These are phyloP conservation scores for roundworm (Caenorhabditis elegans) DNA, from an alignment of 1,140 invertebrate species.

Conservation along the genomic window DNA sequence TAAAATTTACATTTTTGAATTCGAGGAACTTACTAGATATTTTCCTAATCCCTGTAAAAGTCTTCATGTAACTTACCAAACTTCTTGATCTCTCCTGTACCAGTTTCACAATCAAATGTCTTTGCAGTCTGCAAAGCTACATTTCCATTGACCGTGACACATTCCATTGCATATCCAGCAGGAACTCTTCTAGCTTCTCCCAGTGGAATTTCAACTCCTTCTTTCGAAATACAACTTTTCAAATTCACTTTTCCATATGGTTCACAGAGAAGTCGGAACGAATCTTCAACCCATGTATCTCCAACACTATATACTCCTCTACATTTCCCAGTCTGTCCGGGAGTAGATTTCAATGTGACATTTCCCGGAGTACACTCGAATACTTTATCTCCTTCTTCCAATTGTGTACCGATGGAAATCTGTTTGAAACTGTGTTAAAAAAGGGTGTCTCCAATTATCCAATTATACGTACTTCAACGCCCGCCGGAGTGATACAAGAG, in stretches of 20 bases:
- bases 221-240: background rate
- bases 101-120: background rate
- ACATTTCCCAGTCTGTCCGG: background rate
- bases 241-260: background rate
- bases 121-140: constrained; percentile 6
- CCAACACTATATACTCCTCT: background rate
- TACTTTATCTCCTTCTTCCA: constrained; percentile 10
- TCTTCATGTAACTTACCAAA: background rate
- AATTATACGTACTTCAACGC: constrained; percentile 6
- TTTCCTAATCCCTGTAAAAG: too few relatives aligned
- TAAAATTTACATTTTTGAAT: too few relatives aligned
- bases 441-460: background rate
- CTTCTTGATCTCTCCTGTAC: background rate
- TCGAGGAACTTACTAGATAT: too few relatives aligned
- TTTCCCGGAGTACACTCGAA: constrained; percentile 12
- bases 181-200: constrained; percentile 14
- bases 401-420: background rate
- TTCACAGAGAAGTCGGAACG: background rate
- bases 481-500: constrained; percentile 20
- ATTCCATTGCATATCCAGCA: constrained; percentile 19
- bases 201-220: background rate
- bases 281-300: constrained; percentile 7
- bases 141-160: background rate
- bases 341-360: background rate
- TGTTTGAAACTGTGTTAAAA: constrained; percentile 5